These are phyloP conservation scores for Rugalucina vietnamica DNA, from an alignment of 2,888 invertebrate genomes.

Conservation along the genomic window DNA sequence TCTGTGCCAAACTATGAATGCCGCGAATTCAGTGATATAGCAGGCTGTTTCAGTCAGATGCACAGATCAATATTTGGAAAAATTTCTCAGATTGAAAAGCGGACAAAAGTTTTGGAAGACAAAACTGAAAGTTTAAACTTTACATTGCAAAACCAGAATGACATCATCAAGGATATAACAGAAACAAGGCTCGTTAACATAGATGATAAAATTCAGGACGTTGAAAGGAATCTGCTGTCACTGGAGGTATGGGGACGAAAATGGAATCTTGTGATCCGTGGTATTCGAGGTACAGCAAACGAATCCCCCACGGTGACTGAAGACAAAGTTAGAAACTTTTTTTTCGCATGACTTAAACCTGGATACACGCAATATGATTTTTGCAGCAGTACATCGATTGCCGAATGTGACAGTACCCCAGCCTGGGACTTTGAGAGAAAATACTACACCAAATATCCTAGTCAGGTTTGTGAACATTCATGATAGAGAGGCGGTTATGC, in stretches of 20 bases:
- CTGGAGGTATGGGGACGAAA: not conserved
- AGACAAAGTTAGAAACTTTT: not conserved
- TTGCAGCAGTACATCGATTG: not conserved
- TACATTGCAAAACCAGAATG: not conserved
- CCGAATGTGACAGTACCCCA: not conserved
- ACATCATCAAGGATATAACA: not conserved
- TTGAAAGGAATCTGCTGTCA: not conserved
- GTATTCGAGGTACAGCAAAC: not conserved
- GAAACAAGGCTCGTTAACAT: not conserved
- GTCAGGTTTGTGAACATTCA: not conserved
- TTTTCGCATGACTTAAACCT: not conserved
- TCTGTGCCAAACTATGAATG: no score
- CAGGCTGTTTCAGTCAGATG: no score
- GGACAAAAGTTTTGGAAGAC: not conserved
- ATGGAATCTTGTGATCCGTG: not conserved
- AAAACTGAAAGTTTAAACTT: not conserved
- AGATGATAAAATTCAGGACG: not conserved
- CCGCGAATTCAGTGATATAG: no score
- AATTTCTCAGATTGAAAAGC: not conserved
- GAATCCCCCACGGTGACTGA: not conserved
- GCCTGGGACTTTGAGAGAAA: not conserved
- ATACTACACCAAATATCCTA: not conserved
- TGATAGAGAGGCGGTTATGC: not conserved
- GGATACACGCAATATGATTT: not conserved
- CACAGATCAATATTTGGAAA: no score